Evolutionary conservation across 2,113 vertebrate species (phyloP), one percentile per base, ranked within the genome.

Genomic region (Perognathus longimembris): DNA sequence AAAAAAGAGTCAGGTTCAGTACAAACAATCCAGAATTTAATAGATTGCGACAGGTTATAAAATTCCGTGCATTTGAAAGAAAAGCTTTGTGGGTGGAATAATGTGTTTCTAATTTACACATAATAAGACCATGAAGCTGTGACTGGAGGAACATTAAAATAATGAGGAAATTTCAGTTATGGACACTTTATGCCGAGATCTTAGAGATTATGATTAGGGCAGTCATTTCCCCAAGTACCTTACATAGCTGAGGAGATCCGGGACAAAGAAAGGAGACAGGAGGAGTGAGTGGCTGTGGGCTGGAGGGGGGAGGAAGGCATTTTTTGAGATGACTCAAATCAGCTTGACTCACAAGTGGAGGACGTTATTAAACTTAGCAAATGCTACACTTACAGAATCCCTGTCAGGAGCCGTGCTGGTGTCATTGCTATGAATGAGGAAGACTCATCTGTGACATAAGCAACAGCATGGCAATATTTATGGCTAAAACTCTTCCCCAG

Each of bases 101-200:
- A 98, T 96, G 91, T 96, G 97, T 97, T 98, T 98, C 97, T 98
- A 98, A 97, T 98, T 98, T 98, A 98, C 97, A 97, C 94, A 92
- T 97, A 98, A 98, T 97, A 98, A 97, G 92, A 81, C 95, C 82
- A 75, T 95, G 95, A 97, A 97, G 7, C 96, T 93, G 93, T 95
- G 97, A 96, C 96, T 95, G 96, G 93, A 95, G 98, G 97, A 95
- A 97, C 93, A 98, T 98, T 98, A 97, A 30, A 95, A 57, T 97
- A 97, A 98, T 95, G 93, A 95, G 69, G 92, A 97, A 97, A 89
- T 87, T 93, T 95, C 89, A 95, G 50, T 89, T 95, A 96, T 88
- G 84, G 96, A 96, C 59, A 96, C 88, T 17, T 32, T 91, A 89
- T 93, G 57, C 66, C 79, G 87, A 90, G 83, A 95, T 96, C 97